phyloP scores from a whole-genome alignment of 2,797 vertebrate genomes.

The Poeciliopsis presidionis region DNA sequence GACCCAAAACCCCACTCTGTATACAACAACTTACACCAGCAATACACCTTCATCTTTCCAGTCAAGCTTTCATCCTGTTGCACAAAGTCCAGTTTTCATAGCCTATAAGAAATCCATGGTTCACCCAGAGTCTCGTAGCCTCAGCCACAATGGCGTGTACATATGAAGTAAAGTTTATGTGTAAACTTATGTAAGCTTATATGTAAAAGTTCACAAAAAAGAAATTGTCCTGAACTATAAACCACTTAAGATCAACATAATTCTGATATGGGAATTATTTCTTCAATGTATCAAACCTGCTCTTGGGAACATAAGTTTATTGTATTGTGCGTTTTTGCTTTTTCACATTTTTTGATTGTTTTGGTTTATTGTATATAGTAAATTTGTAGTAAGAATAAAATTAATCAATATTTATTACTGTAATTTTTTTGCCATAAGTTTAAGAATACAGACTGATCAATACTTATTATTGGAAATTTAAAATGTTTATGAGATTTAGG shows the following conservation, averaged over 20 bases:
- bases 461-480: background rate
- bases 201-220: too few species aligned
- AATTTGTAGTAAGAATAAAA: background rate
- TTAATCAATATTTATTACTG: background rate
- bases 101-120: constrained; percentile 60
- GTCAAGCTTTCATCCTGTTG: constrained; percentile 59
- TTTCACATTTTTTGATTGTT: background rate
- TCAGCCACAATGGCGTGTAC: constrained; percentile 60
- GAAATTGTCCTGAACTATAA: background rate
- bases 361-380: background rate
- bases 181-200: too few species aligned
- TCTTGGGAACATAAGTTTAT: background rate
- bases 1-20: constrained; percentile 34
- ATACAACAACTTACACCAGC: constrained; percentile 14
- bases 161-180: constrained; percentile 57
- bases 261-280: background rate
- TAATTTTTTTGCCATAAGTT: background rate
- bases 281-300: background rate
- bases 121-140: constrained; percentile 28
- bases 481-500: background rate
- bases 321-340: background rate
- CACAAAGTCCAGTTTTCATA: constrained; percentile 69
- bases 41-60: constrained; percentile 50
- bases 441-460: background rate
- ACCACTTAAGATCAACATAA: background rate